Conservation (phyloP, 2,888 invertebrate species). For the Calameuta pallipes region DNA sequence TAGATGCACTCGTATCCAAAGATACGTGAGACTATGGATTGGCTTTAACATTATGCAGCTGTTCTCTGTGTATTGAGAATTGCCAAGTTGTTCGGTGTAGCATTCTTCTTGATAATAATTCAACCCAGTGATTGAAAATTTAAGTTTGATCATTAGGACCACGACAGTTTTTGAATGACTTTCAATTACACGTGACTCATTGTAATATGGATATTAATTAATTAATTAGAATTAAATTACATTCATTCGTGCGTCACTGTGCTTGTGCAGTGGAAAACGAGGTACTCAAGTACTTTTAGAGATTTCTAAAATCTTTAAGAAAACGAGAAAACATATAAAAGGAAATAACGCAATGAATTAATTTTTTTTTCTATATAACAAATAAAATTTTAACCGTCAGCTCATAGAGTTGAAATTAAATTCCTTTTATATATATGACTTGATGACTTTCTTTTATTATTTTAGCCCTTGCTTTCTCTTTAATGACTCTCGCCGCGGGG, state of each 20-base stretch:
- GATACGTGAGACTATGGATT: background rate
- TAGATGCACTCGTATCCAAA: background rate
- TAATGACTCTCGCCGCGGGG: background rate
- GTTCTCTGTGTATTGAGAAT: background rate
- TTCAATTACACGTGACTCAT: background rate
- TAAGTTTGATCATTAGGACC: background rate
- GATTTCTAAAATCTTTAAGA: background rate
- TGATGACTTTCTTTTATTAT: background rate
- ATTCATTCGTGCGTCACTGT: conserved; percentile 1
- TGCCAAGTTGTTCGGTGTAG: background rate
- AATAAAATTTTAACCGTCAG: background rate
- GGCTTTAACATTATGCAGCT: background rate
- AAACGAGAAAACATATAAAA: background rate
- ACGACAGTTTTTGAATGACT: background rate
- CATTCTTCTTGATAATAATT: background rate
- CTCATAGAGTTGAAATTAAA: background rate
- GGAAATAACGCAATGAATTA: background rate
- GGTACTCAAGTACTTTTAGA: conserved; percentile 6
- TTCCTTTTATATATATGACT: background rate
- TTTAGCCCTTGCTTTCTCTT: background rate
- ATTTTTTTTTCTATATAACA: background rate
- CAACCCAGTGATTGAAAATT: background rate
- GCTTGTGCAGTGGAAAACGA: conserved; percentile 12
- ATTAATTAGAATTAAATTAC: background rate
- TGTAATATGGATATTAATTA: background rate